A percentile compares a stretch with the other conserved stretches of the same genome.
Evolutionary conservation across 2,888 invertebrate genomes (phyloP).

Genomic region (Colletes collaris): DNA sequence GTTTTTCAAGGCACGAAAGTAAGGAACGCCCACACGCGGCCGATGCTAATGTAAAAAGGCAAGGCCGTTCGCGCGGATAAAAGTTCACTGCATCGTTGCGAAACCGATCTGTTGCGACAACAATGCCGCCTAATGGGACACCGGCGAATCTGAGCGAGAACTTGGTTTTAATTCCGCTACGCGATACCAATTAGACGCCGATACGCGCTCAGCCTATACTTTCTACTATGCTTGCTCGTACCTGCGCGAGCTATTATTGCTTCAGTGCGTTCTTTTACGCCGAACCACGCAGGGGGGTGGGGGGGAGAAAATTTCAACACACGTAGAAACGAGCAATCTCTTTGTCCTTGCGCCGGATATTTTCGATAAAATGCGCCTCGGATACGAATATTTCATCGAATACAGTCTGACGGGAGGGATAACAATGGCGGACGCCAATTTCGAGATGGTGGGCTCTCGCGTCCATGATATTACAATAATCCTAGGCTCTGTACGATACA

Average conservation of each 20-base stretch:
- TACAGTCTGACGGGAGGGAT: too few relatives aligned
- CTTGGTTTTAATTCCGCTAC: constrained; percentile 35
- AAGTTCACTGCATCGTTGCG: constrained; percentile 77
- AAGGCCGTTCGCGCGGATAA: constrained; percentile 77
- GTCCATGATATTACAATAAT: too few relatives aligned
- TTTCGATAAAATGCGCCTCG: neutral
- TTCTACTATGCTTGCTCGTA: constrained; percentile 21
- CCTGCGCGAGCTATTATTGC: constrained; percentile 9
- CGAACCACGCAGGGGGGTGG: too few relatives aligned
- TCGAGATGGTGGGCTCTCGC: too few relatives aligned
- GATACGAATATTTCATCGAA: neutral
- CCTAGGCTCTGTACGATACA: too few relatives aligned
- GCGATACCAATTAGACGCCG: constrained; percentile 37
- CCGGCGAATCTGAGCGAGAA: constrained; percentile 26
- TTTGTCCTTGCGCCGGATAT: constrained; percentile 43
- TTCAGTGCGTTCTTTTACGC: constrained; percentile 26
- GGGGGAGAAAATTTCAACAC: constrained; percentile 24
- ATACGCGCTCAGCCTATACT: constrained; percentile 21
- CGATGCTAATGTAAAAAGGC: constrained; percentile 71
- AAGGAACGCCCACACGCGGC: constrained; percentile 77
- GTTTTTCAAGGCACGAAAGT: constrained; percentile 78
- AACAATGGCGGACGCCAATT: too few relatives aligned
- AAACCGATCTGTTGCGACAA: constrained; percentile 74
- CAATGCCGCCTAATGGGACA: constrained; percentile 71
- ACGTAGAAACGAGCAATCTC: constrained; percentile 36